Evolutionary conservation across 2,113 vertebrate genomes (phyloP).

Genomic region (Aegotheles bennettii): DNA sequence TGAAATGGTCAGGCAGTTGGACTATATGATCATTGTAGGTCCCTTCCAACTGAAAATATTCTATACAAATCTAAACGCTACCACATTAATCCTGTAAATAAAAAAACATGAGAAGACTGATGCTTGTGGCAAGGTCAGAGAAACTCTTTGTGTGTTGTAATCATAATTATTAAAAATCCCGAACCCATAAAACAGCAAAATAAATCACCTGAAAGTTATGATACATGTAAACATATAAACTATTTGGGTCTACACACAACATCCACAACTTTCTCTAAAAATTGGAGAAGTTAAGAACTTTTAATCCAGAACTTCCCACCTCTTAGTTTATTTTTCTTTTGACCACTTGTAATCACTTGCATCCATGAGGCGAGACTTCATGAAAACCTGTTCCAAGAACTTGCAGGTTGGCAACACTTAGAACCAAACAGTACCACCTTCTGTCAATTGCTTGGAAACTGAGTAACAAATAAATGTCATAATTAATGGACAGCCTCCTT

Average conservation of each 20-base stretch:
- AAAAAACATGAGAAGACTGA: neutral
- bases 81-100: neutral
- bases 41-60: neutral
- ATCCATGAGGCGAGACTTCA: neutral
- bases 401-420: neutral
- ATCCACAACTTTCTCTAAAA: neutral
- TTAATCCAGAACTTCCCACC: neutral
- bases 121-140: neutral
- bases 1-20: neutral
- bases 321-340: neutral
- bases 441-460: fast-evolving
- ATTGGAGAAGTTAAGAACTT: neutral
- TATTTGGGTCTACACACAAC: neutral
- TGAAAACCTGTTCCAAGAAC: neutral
- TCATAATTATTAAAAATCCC: neutral
- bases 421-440: neutral
- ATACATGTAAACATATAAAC: neutral
- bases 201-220: neutral
- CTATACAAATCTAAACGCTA: neutral
- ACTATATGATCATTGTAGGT: neutral
- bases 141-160: neutral
- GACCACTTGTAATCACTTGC: neutral
- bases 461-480: neutral
- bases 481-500: neutral
- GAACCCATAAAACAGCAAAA: neutral